Percentiles rank a stretch among this genome's conserved stretches.
phyloP scores from a whole-genome alignment of 2,797 vertebrate genomes.

The Gallinago nigripennis region DNA sequence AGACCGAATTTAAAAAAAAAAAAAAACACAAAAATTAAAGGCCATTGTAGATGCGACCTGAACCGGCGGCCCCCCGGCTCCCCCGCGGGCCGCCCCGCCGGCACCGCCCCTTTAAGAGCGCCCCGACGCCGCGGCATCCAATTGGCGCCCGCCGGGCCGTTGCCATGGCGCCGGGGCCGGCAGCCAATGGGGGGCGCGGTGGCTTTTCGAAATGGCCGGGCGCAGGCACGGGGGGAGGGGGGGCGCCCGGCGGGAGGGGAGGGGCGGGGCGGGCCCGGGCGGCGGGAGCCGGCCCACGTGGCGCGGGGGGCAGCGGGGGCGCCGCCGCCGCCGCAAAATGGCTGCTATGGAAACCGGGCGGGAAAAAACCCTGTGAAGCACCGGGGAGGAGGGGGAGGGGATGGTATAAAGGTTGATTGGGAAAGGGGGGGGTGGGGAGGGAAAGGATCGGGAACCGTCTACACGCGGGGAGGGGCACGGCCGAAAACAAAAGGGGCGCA shows the following conservation, averaged over 20 bases:
- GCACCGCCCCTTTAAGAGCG: background rate
- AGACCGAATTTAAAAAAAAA: background rate
- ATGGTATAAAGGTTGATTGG: too few relatives aligned
- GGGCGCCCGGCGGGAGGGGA: background rate
- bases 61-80: background rate
- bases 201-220: slow-evolving; percentile 43
- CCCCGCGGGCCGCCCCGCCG: background rate
- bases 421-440: too few relatives aligned
- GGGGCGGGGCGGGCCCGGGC: background rate
- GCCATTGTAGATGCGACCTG: background rate
- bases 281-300: slow-evolving; percentile 14
- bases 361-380: background rate
- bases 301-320: background rate
- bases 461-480: background rate
- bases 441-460: background rate
- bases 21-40: background rate
- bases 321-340: background rate
- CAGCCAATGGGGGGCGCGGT: slow-evolving; percentile 40
- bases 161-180: slow-evolving; percentile 45
- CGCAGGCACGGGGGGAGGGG: background rate
- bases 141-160: slow-evolving; percentile 36
- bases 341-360: slow-evolving; percentile 43
- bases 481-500: slow-evolving; percentile 23
- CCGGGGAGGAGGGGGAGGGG: background rate
- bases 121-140: background rate